Conservation (phyloP, 2,113 vertebrate species). For the Crotalus tigris region DNA sequence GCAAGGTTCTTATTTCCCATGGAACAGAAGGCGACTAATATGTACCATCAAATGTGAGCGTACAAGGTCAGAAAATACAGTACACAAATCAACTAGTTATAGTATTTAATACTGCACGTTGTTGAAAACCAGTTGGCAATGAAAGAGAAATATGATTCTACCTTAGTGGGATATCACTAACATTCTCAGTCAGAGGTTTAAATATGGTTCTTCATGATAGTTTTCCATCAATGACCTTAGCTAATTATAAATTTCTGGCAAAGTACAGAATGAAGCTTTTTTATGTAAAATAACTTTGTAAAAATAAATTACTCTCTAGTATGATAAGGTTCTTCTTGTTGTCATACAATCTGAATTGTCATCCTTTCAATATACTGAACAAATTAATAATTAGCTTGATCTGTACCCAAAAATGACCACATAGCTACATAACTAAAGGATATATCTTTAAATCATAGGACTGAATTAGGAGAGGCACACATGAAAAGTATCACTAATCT, state of each 20-base stretch:
- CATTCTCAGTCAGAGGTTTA: background rate
- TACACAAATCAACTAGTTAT: background rate
- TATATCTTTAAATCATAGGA: background rate
- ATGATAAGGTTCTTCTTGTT: background rate
- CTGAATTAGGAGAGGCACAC: background rate
- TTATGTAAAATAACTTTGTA: background rate
- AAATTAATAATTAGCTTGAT: background rate
- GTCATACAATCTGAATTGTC: background rate
- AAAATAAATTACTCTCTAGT: background rate
- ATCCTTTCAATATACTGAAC: background rate
- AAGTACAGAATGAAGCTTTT: background rate
- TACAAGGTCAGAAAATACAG: background rate
- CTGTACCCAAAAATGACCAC: background rate
- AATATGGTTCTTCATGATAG: background rate
- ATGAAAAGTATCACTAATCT: background rate
- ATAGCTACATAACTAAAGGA: background rate
- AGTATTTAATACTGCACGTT: background rate
- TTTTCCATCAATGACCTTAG: background rate
- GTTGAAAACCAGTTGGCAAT: conserved; percentile 19
- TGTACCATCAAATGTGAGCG: background rate
- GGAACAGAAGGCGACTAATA: background rate
- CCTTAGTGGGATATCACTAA: conserved; percentile 25
- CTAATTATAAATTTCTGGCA: background rate
- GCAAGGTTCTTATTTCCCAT: background rate
- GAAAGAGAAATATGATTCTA: conserved; percentile 39